phyloP scores from a whole-genome alignment of 2,797 vertebrate genomes.

The Enteromius mattozi region DNA sequence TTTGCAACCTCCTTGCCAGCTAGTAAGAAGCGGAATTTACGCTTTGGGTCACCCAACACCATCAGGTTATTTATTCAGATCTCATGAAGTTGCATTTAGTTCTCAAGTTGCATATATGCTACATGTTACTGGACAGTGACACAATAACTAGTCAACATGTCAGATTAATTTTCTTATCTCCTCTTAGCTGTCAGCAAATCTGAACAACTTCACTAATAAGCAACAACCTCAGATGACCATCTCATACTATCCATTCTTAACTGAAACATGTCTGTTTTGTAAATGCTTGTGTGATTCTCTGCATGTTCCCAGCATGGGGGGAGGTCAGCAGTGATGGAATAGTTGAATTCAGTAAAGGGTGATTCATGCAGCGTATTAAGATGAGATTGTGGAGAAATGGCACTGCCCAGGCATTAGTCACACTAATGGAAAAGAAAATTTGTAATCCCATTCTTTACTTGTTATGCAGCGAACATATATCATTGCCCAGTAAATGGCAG shows the following conservation, averaged over 20 bases:
- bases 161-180: background rate
- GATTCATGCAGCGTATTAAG: constrained; percentile 62
- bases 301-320: constrained; percentile 52
- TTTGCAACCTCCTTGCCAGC: background rate
- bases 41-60: background rate
- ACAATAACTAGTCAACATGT: background rate
- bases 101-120: background rate
- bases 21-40: constrained; percentile 3
- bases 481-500: background rate
- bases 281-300: constrained; percentile 46
- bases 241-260: background rate
- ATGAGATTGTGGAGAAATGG: constrained; percentile 48
- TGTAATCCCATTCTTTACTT: constrained; percentile 55
- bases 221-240: background rate
- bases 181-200: background rate
- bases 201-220: background rate
- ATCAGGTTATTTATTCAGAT: background rate
- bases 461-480: background rate
- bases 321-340: constrained; percentile 68
- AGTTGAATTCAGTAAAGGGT: constrained; percentile 58
- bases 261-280: background rate
- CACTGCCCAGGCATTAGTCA: constrained; percentile 58
- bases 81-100: background rate
- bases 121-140: background rate
- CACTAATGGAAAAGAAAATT: constrained; percentile 57